Percentiles rank a stretch among this genome's conserved stretches.
These are phyloP conservation scores for Hippocampus zosterae DNA, from an alignment of 2,113 vertebrate species.

Conservation along the genomic window DNA sequence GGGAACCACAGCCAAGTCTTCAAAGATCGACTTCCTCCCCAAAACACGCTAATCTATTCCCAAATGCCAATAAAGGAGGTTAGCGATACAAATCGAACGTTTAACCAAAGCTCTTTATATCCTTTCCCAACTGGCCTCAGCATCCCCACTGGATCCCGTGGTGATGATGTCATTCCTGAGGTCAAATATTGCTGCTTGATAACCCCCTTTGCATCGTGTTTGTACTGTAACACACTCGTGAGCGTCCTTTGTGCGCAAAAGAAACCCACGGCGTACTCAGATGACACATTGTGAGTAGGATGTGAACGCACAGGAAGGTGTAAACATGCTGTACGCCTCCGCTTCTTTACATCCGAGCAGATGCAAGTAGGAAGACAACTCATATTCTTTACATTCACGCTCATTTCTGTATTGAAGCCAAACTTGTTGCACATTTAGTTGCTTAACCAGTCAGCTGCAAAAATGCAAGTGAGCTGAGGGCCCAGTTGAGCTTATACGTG, in stretches of 20 bases:
- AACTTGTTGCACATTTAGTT: background rate
- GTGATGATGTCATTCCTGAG: constrained; percentile 74
- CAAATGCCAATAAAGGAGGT: constrained; percentile 52
- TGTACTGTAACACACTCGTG: constrained; percentile 14
- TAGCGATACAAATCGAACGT: constrained; percentile 71
- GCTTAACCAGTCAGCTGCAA: constrained; percentile 47
- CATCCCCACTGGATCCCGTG: constrained; percentile 61
- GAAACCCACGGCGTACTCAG: constrained; percentile 32
- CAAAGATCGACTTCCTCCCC: constrained; percentile 52
- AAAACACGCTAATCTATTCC: constrained; percentile 56
- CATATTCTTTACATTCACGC: background rate
- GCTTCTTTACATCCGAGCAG: background rate
- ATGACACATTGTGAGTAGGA: background rate
- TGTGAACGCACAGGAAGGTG: background rate
- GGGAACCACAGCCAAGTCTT: constrained; percentile 50
- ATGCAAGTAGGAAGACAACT: background rate
- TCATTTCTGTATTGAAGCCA: constrained; percentile 30
- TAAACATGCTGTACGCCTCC: background rate
- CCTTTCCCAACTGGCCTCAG: constrained; percentile 69
- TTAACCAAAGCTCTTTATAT: constrained; percentile 81
- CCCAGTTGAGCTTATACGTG: constrained; percentile 21
- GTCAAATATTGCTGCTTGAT: constrained; percentile 60
- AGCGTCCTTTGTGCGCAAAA: background rate
- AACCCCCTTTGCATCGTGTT: constrained; percentile 62
- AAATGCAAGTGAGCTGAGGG: constrained; percentile 74